Percentiles rank a stretch among this genome's conserved stretches.
These are phyloP conservation scores for Trichogramma evanescens DNA, from an alignment of 2,888 invertebrate genomes.

Conservation along the genomic window DNA sequence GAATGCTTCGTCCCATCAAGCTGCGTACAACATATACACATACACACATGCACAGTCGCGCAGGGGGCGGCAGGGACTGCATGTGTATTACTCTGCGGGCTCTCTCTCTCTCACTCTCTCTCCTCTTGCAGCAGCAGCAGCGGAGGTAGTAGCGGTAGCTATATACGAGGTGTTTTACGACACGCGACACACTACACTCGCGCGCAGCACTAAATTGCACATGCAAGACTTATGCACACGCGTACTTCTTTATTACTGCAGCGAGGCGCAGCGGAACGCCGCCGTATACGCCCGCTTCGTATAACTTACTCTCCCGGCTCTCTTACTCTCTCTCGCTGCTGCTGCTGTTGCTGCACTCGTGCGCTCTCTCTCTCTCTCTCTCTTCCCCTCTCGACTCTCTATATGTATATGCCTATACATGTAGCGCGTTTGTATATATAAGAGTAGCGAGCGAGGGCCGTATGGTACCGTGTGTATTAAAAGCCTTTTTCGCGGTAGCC, in stretches of 20 bases:
- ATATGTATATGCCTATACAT: too few species aligned
- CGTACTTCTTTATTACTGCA: slow-evolving; percentile 5
- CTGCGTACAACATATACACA: too few species aligned
- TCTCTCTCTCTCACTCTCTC: too few species aligned
- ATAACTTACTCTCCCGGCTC: slow-evolving; percentile 3
- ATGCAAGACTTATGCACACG: slow-evolving; percentile 11
- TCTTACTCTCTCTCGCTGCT: not conserved
- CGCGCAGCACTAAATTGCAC: slow-evolving; percentile 17
- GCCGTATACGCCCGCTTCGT: not conserved
- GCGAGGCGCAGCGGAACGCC: not conserved
- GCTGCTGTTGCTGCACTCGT: not conserved
- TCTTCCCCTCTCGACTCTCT: not conserved
- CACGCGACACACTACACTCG: slow-evolving; percentile 15
- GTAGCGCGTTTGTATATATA: too few species aligned
- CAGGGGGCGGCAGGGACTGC: too few species aligned
- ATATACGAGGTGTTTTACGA: slow-evolving; percentile 18
- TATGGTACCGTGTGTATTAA: too few species aligned
- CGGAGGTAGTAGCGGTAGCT: not conserved
- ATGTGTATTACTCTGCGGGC: too few species aligned
- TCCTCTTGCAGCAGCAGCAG: too few species aligned
- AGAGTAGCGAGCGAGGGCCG: too few species aligned
- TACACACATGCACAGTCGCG: too few species aligned
- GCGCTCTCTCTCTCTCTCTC: not conserved
- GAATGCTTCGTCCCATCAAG: not conserved
- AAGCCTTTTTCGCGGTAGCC: too few species aligned